These are phyloP conservation scores for Siniperca knerii DNA, from an alignment of 2,113 vertebrate species.

Conservation along the genomic window DNA sequence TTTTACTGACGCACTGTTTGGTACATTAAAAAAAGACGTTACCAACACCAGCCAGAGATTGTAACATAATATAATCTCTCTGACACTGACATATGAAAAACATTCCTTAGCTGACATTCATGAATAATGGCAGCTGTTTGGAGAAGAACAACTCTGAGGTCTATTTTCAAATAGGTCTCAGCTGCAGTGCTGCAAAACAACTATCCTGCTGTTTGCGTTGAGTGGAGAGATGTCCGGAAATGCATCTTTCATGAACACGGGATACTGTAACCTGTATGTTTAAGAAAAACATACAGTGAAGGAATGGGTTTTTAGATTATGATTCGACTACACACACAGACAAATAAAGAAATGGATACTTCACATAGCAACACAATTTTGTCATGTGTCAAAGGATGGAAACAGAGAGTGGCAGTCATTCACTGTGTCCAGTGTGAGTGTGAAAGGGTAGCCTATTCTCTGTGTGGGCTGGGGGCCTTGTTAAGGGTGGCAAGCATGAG, in stretches of 20 bases:
- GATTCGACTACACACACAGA: conserved; percentile 5
- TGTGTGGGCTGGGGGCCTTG: conserved; percentile 45
- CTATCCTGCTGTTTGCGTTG: conserved; percentile 54
- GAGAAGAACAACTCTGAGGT: conserved; percentile 69
- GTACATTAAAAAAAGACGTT: conserved; percentile 54
- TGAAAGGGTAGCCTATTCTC: conserved; percentile 41
- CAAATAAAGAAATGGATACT: conserved; percentile 26
- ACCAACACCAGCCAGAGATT: conserved; percentile 67
- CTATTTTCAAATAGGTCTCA: conserved; percentile 76
- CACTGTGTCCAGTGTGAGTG: conserved; percentile 23
- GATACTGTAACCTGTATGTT: conserved; percentile 43
- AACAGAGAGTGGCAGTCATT: conserved; percentile 34
- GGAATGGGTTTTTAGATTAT: background rate
- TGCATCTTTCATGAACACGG: conserved; percentile 55
- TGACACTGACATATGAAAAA: conserved; percentile 78
- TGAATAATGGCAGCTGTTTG: conserved; percentile 79
- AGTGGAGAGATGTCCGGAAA: conserved; percentile 39
- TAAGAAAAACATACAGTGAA: conserved; percentile 13
- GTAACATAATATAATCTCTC: conserved; percentile 76
- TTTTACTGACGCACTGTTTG: conserved; percentile 70
- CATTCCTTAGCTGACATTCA: conserved; percentile 72
- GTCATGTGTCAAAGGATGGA: conserved; percentile 37
- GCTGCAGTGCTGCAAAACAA: conserved; percentile 60
- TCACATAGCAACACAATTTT: conserved; percentile 47
- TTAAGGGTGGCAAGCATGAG: conserved; percentile 38